These are phyloP conservation scores for Octopus bimaculoides DNA, from an alignment of 1,140 invertebrate genomes.

Conservation along the genomic window DNA sequence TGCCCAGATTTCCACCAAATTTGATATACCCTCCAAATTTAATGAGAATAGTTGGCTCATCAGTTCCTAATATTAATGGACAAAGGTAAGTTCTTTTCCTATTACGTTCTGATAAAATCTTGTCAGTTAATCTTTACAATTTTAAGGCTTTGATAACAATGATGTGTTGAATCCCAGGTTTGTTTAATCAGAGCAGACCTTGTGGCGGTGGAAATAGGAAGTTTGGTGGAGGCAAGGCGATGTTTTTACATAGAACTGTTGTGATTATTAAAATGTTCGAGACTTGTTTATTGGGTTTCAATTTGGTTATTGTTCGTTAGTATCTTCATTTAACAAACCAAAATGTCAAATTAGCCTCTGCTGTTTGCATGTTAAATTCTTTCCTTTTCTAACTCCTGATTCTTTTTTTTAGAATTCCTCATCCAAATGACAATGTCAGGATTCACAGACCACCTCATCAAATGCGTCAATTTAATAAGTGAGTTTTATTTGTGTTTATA, in stretches of 20 bases:
- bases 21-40: not conserved
- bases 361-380: not conserved
- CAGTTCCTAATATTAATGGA: not conserved
- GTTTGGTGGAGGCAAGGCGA: too few species aligned
- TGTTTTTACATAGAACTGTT: too few species aligned
- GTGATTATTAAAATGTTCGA: too few species aligned
- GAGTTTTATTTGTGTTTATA: not conserved
- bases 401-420: constrained; percentile 8
- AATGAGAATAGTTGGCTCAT: not conserved
- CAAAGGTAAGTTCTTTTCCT: not conserved
- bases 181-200: too few species aligned
- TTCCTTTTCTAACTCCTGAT: not conserved
- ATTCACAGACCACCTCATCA: constrained; percentile 2
- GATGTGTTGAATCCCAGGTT: too few species aligned
- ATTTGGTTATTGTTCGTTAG: too few species aligned
- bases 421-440: not conserved
- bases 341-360: not conserved
- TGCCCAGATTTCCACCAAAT: not conserved
- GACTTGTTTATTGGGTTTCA: too few species aligned
- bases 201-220: too few species aligned
- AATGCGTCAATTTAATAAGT: constrained; percentile 2
- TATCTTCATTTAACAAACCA: not conserved
- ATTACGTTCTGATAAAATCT: too few species aligned
- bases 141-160: too few species aligned
- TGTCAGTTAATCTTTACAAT: too few species aligned